Evolutionary conservation across 2,113 vertebrate genomes (phyloP).

Genomic region (Stegastes partitus): DNA sequence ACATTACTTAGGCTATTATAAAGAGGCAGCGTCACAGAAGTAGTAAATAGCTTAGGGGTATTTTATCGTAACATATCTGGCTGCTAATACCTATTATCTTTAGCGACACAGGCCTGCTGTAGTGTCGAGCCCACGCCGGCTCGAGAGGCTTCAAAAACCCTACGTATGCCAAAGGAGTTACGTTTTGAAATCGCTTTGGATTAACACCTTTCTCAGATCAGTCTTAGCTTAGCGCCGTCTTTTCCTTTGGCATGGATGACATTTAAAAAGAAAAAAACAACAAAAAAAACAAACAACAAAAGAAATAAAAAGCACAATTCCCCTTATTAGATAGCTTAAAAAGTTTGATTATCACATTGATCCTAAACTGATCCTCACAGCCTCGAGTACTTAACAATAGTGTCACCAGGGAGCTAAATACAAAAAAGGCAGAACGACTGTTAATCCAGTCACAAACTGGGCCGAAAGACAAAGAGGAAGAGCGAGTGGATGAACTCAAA

Average conservation of each 20-base stretch:
- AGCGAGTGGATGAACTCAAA: neutral
- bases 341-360: constrained; percentile 64
- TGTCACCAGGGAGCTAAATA: constrained; percentile 53
- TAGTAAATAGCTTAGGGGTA: constrained; percentile 63
- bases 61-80: constrained; percentile 37
- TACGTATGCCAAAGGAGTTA: constrained; percentile 37
- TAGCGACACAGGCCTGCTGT: constrained; percentile 59
- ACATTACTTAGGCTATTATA: constrained; percentile 64
- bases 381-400: constrained; percentile 44
- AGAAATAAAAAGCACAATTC: constrained; percentile 16
- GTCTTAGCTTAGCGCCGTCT: constrained; percentile 40
- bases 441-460: constrained; percentile 11
- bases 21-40: constrained; percentile 75
- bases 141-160: constrained; percentile 25
- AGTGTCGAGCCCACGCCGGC: constrained; percentile 27
- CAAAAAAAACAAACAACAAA: no score
- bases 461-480: constrained; percentile 14
- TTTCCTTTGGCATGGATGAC: constrained; percentile 78
- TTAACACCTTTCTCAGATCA: constrained; percentile 31
- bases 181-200: constrained; percentile 59
- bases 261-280: constrained; percentile 45
- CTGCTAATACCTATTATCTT: constrained; percentile 49
- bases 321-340: constrained; percentile 62
- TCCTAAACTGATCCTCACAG: constrained; percentile 44
- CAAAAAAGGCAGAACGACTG: constrained; percentile 36